Evolutionary conservation across 2,888 invertebrate genomes (phyloP).

Genomic region (Cephus rjabovi): DNA sequence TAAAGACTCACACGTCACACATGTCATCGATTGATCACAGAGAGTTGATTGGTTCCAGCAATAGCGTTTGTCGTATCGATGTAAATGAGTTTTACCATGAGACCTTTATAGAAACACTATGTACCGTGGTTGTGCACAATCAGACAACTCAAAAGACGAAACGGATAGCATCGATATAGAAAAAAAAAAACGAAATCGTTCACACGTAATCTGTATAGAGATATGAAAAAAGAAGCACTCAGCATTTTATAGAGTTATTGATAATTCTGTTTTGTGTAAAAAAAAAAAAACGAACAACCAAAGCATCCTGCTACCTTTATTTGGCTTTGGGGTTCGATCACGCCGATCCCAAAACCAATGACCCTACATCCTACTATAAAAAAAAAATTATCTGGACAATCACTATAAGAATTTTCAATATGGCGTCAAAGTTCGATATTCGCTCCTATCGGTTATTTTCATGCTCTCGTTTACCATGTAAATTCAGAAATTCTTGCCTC

Average conservation of each 20-base stretch:
- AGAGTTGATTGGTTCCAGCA: too few species aligned
- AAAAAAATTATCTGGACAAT: neutral
- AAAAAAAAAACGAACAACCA: conserved; percentile 2
- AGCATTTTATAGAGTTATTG: conserved; percentile 13
- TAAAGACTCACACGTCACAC: conserved; percentile 1
- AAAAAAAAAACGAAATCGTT: conserved; percentile 2
- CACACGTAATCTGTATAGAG: conserved; percentile 11
- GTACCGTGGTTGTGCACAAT: conserved; percentile 13
- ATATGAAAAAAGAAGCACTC: conserved; percentile 9
- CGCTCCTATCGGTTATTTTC: too few species aligned
- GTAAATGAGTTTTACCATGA: too few species aligned
- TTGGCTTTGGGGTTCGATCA: neutral
- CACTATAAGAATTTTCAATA: neutral
- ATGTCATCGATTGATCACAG: too few species aligned
- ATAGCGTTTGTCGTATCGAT: too few species aligned
- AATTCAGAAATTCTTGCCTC: too few species aligned
- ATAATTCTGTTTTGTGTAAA: conserved; percentile 18
- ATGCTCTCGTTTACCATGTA: too few species aligned
- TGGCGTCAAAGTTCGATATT: neutral
- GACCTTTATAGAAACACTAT: neutral
- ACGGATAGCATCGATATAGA: neutral
- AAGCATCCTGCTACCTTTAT: neutral
- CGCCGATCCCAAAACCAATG: neutral
- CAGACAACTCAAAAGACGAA: neutral
- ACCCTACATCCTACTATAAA: neutral